Percentiles rank a stretch among this genome's conserved stretches.
phyloP scores from a whole-genome alignment of 2,888 invertebrate species.

The Neoaliturus tenellus region DNA sequence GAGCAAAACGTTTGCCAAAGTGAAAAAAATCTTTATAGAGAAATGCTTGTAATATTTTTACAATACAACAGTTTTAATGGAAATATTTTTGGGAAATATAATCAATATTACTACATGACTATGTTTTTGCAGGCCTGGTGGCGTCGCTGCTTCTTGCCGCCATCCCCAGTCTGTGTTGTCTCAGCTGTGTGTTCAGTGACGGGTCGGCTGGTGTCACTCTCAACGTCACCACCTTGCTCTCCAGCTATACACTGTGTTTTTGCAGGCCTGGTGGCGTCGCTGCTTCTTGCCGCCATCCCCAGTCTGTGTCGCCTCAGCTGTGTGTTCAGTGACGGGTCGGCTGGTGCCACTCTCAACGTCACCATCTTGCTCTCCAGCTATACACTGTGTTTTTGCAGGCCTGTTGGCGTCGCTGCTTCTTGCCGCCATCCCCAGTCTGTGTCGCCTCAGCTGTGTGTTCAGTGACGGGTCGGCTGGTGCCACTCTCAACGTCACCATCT shows the following conservation, averaged over 20 bases:
- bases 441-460: slow-evolving; percentile 71
- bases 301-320: slow-evolving; percentile 74
- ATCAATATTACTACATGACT: no score
- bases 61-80: no score
- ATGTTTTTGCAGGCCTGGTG: slow-evolving; percentile 73
- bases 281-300: slow-evolving; percentile 79
- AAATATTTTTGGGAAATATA: no score
- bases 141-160: slow-evolving; percentile 78
- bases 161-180: slow-evolving; percentile 78
- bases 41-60: no score
- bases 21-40: no score
- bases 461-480: slow-evolving; percentile 16
- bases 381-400: slow-evolving; percentile 66
- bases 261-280: slow-evolving; percentile 75
- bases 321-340: slow-evolving; percentile 37
- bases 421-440: slow-evolving; percentile 79
- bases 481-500: slow-evolving; percentile 13
- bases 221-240: slow-evolving; percentile 18
- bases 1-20: no score
- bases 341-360: not conserved
- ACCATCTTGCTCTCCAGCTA: slow-evolving; percentile 4
- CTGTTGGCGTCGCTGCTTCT: slow-evolving; percentile 77
- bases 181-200: slow-evolving; percentile 67
- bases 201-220: not conserved
- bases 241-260: no score